Evolutionary conservation across 2,113 vertebrate species (phyloP).

Genomic region (Bettongia penicillata): DNA sequence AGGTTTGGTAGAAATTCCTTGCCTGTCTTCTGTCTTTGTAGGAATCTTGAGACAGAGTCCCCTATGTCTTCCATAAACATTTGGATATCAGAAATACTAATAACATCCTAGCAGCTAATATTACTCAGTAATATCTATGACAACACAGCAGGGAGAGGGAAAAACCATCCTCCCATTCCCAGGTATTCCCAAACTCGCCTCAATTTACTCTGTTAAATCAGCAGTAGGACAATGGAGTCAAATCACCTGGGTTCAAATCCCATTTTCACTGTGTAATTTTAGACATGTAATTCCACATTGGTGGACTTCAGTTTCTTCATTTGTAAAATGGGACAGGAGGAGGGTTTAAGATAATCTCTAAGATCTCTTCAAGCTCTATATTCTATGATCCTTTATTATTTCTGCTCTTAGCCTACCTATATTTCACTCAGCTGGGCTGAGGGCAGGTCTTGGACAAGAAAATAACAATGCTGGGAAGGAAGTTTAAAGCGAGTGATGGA

Average conservation of each 20-base stretch:
- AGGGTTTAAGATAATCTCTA: background rate
- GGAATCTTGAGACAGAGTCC: background rate
- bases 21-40: background rate
- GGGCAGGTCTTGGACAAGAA: background rate
- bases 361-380: background rate
- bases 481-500: background rate
- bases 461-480: background rate
- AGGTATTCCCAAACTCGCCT: background rate
- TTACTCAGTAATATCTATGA: background rate
- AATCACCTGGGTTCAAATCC: background rate
- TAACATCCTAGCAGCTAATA: background rate
- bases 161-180: background rate
- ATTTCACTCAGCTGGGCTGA: background rate
- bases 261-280: background rate
- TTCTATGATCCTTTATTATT: background rate
- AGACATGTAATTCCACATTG: background rate
- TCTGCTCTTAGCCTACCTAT: background rate
- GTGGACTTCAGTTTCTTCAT: background rate
- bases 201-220: background rate
- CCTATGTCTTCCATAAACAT: conserved; percentile 14
- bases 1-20: conserved; percentile 9
- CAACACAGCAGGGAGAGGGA: background rate
- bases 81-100: background rate
- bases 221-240: background rate
- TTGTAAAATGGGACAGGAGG: background rate